These are phyloP conservation scores for Ostrea edulis DNA, from an alignment of 1,140 invertebrate species.

Conservation along the genomic window DNA sequence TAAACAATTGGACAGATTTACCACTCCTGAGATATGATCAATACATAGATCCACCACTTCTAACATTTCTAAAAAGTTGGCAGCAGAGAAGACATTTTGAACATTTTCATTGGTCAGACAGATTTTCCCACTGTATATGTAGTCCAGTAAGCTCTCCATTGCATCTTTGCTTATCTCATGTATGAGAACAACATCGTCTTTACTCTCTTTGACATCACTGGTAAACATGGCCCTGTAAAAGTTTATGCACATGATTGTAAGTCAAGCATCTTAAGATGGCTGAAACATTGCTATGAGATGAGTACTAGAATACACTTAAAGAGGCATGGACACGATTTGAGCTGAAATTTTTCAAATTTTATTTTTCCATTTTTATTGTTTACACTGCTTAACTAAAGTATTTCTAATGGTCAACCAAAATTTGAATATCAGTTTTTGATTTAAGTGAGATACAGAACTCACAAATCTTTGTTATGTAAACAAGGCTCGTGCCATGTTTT, in stretches of 20 bases:
- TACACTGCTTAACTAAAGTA: no score
- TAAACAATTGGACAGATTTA: slow-evolving; percentile 66
- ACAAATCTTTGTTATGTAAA: no score
- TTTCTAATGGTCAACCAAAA: no score
- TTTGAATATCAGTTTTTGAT: no score
- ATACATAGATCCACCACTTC: slow-evolving; percentile 63
- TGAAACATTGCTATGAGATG: no score
- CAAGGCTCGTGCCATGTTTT: no score
- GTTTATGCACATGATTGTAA: not conserved
- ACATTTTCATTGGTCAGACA: slow-evolving; percentile 69
- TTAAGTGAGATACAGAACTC: no score
- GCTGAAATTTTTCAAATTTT: no score
- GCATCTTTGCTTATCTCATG: slow-evolving; percentile 59
- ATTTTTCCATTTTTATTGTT: no score
- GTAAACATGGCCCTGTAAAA: slow-evolving; percentile 75
- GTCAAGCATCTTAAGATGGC: no score
- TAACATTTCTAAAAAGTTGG: slow-evolving; percentile 70
- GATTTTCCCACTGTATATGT: slow-evolving; percentile 68
- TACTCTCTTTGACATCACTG: slow-evolving; percentile 64
- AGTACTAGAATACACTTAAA: no score
- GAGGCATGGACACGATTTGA: no score
- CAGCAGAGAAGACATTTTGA: slow-evolving; percentile 68
- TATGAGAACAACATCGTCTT: slow-evolving; percentile 57
- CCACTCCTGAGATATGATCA: slow-evolving; percentile 63
- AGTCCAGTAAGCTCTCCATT: slow-evolving; percentile 63